Percentiles rank a stretch among this genome's conserved stretches.
phyloP scores from a whole-genome alignment of 2,888 invertebrate species.

The Lumbricus terrestris region DNA sequence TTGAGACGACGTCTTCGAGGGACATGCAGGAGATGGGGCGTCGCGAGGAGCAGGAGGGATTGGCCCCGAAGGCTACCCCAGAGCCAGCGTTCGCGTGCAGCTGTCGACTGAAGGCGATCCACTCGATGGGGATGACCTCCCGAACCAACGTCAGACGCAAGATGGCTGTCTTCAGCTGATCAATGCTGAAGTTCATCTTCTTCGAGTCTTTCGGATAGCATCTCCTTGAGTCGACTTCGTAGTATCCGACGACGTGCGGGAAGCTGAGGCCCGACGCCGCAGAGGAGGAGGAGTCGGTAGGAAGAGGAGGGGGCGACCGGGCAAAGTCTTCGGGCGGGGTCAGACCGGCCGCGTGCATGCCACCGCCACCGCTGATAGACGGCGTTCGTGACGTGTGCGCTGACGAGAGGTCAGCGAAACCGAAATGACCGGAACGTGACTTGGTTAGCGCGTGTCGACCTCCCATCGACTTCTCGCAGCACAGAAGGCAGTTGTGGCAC shows the following conservation, averaged over 20 bases:
- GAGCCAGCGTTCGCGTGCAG: slow-evolving; percentile 38
- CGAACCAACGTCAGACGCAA: slow-evolving; percentile 35
- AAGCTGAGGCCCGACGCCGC: slow-evolving; percentile 33
- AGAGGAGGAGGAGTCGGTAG: too few species aligned
- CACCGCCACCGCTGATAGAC: slow-evolving; percentile 39
- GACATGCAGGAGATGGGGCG: slow-evolving; percentile 38
- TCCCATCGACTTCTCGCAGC: slow-evolving; percentile 40
- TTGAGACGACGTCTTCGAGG: slow-evolving; percentile 40
- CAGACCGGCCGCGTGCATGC: slow-evolving; percentile 24
- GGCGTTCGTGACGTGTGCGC: slow-evolving; percentile 30
- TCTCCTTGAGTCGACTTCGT: slow-evolving; percentile 40
- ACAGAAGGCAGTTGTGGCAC: slow-evolving; percentile 39
- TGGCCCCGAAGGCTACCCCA: slow-evolving; percentile 27
- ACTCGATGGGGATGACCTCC: slow-evolving; percentile 36
- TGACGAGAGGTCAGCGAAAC: slow-evolving; percentile 42
- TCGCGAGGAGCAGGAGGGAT: slow-evolving; percentile 33
- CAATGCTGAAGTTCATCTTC: slow-evolving; percentile 42
- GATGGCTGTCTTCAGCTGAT: slow-evolving; percentile 42
- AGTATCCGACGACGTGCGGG: slow-evolving; percentile 41
- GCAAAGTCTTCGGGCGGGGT: not conserved
- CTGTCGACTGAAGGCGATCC: slow-evolving; percentile 41
- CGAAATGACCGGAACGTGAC: slow-evolving; percentile 39
- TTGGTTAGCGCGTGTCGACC: slow-evolving; percentile 39
- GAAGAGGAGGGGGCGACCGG: too few species aligned
- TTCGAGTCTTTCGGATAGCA: slow-evolving; percentile 42